Conservation (phyloP, 2,797 vertebrate genomes). For the Enteromius trimaculatus region DNA sequence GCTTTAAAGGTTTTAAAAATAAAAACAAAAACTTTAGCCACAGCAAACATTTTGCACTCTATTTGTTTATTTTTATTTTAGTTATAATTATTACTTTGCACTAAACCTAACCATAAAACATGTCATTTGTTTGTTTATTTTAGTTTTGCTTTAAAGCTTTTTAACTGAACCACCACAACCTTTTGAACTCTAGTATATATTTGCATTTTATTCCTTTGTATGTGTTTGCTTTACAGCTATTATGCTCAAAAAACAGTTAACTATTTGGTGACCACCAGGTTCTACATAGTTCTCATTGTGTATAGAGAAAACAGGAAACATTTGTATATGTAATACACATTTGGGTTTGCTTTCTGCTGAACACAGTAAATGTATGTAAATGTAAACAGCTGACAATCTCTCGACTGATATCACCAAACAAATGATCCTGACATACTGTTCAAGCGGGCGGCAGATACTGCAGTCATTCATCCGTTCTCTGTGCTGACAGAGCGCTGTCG, state of each 20-base stretch:
- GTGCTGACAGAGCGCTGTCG: slow-evolving; percentile 29
- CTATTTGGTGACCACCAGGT: too few species aligned
- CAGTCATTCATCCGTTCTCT: background rate
- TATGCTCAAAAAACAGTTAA: background rate
- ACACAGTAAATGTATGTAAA: background rate
- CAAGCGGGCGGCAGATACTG: background rate
- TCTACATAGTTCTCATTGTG: too few species aligned
- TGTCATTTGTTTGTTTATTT: background rate
- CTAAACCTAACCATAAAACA: too few species aligned
- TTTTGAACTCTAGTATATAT: background rate
- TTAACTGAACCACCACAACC: background rate
- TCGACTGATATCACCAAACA: background rate
- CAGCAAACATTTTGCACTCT: too few species aligned
- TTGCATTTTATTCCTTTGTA: background rate
- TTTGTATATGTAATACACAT: background rate
- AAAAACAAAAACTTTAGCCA: background rate
- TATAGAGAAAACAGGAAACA: background rate
- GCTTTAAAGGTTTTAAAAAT: background rate
- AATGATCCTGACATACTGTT: background rate
- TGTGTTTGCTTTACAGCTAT: background rate
- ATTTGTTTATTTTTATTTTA: too few species aligned
- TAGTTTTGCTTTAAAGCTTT: background rate
- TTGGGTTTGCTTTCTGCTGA: background rate
- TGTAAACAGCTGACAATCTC: slow-evolving; percentile 17
- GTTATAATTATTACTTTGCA: too few species aligned